Percentiles rank a stretch among this genome's conserved stretches.
Evolutionary conservation across 2,888 invertebrate genomes (phyloP).

Genomic region (Xylophagus ater): DNA sequence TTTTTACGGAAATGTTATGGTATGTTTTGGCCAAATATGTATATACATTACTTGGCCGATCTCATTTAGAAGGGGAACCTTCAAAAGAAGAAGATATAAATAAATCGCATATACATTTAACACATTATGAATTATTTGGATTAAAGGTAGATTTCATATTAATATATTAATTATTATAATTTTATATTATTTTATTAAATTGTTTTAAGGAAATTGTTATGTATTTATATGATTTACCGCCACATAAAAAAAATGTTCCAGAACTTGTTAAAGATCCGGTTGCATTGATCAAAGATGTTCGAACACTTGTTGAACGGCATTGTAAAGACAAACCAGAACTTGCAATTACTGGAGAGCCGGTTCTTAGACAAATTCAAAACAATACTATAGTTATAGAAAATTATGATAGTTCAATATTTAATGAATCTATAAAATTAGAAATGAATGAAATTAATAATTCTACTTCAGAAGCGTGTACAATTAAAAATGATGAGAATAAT

Average conservation of each 20-base stretch:
- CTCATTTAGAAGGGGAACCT: conserved; percentile 51
- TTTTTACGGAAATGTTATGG: conserved; percentile 97
- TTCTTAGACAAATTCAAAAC: conserved; percentile 43
- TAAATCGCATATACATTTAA: conserved; percentile 56
- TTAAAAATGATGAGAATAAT: conserved; percentile 10
- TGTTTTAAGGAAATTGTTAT: conserved; percentile 65
- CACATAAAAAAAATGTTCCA: conserved; percentile 84
- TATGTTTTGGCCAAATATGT: conserved; percentile 92
- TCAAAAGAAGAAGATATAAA: conserved; percentile 27
- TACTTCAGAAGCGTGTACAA: conserved; percentile 2
- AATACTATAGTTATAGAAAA: conserved; percentile 19
- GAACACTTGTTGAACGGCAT: conserved; percentile 79
- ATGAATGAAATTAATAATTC: conserved; percentile 25
- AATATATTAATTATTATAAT: conserved; percentile 2
- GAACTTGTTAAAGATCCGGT: conserved; percentile 82
- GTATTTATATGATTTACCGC: conserved; percentile 81
- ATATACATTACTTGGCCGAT: conserved; percentile 69
- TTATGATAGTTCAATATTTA: conserved; percentile 32
- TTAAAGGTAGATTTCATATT: conserved; percentile 46
- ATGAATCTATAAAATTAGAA: conserved; percentile 34
- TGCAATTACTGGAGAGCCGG: conserved; percentile 73
- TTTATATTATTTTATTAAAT: neutral
- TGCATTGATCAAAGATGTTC: conserved; percentile 76
- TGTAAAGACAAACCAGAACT: conserved; percentile 72
- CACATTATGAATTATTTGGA: conserved; percentile 68